Percentiles rank a stretch among this genome's conserved stretches.
These are phyloP conservation scores for Ricordea florida DNA, from an alignment of 92 coral and sea anemone genomes.

Conservation along the genomic window DNA sequence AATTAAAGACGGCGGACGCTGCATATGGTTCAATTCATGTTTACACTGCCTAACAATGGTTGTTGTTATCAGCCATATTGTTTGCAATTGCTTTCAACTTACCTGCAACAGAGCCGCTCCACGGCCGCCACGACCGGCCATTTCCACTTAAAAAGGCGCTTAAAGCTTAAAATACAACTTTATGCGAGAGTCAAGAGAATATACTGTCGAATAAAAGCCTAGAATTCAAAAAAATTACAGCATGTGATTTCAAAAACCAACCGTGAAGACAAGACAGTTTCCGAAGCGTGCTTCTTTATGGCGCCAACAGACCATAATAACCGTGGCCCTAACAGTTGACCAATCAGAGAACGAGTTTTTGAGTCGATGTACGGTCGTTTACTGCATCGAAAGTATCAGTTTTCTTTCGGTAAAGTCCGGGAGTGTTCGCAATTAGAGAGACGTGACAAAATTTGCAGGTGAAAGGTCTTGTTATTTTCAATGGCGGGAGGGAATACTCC, in stretches of 20 bases:
- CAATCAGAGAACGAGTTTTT: conserved; percentile 15
- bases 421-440: background rate
- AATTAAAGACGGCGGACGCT: too few relatives aligned
- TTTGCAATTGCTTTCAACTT: background rate
- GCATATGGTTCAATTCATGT: too few relatives aligned
- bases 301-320: conserved; percentile 78
- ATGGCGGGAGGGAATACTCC: too few relatives aligned
- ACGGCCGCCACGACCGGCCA: conserved; percentile 99
- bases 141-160: conserved; percentile 4
- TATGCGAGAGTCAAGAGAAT: too few relatives aligned
- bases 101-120: conserved; percentile 97
- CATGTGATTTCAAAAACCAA: too few relatives aligned
- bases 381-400: background rate
- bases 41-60: too few relatives aligned
- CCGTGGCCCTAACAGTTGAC: background rate
- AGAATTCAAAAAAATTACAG: too few relatives aligned
- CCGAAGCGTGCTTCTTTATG: background rate
- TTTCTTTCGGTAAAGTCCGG: background rate
- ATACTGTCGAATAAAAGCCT: too few relatives aligned
- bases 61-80: too few relatives aligned
- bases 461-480: background rate
- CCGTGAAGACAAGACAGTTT: background rate
- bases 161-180: conserved; percentile 40
- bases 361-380: background rate
- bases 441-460: background rate